Percentiles rank a stretch among this genome's conserved stretches.
Conservation (phyloP, 2,113 vertebrate genomes). For the Steatornis caripensis region DNA sequence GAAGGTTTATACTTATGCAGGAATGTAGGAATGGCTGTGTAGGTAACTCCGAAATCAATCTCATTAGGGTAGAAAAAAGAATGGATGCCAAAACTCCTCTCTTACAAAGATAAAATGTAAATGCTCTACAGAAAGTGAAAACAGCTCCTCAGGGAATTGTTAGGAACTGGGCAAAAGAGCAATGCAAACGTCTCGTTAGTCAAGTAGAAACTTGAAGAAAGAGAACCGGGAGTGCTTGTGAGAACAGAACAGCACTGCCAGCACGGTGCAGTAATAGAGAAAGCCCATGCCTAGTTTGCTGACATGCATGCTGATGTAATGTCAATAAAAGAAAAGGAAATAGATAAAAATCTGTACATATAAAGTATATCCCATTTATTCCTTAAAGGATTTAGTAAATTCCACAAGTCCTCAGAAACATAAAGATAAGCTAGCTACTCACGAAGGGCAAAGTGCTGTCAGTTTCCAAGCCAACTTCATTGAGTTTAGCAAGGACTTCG, state of each 20-base stretch:
- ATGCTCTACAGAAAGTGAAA: constrained; percentile 62
- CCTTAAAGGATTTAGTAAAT: constrained; percentile 23
- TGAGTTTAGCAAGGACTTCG: not conserved
- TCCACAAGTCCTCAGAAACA: constrained; percentile 24
- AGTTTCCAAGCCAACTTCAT: not conserved
- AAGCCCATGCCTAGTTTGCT: not conserved
- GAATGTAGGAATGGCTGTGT: constrained; percentile 47
- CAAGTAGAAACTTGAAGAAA: constrained; percentile 46
- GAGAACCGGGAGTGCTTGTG: not conserved
- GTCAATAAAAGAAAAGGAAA: constrained; percentile 10
- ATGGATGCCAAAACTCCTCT: constrained; percentile 48
- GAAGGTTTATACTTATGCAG: constrained; percentile 9
- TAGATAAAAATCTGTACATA: not conserved
- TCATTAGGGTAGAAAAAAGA: constrained; percentile 45
- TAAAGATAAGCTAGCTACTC: constrained; percentile 16
- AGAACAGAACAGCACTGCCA: not conserved
- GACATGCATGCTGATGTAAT: not conserved
- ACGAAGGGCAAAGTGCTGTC: not conserved
- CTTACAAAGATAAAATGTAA: constrained; percentile 67
- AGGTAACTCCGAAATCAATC: constrained; percentile 54
- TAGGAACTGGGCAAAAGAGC: constrained; percentile 63
- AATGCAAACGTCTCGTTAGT: constrained; percentile 33
- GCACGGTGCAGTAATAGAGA: not conserved
- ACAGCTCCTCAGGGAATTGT: constrained; percentile 56
- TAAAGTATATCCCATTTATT: not conserved